Evolutionary conservation across 2,797 vertebrate species (phyloP), one percentile per base, ranked within the genome.

Genomic region (Adelosebastes latens): DNA sequence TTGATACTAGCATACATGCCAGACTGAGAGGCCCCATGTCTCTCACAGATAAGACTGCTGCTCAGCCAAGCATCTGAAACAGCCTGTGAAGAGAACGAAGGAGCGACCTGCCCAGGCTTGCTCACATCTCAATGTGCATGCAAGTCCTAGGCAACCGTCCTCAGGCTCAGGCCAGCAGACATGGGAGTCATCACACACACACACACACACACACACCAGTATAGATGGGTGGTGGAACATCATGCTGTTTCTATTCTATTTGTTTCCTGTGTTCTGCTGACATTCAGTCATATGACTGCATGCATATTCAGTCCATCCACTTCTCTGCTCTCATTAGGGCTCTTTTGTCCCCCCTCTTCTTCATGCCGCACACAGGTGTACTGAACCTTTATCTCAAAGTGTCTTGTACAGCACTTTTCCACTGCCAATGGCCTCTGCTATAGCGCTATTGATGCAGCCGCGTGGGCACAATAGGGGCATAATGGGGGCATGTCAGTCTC

Each of bases 371-470:
- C 75, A 79, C 53, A 77, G 82, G 85, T 92, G 81, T 42, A 74
- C 74, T 55, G 73, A 82, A 86, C 84, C 76, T 92, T 93, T 93
- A 87, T 92, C 63, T 81, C 77, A 93, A 94, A 94, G 86, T 93
- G 85, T 94, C 88, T 86, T 87, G 73, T 89, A 22, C 88, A 95
- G 95, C 95, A 94, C 67, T 94, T 95, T 95, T 92, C 76, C 69
- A 78, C 89, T 87, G 85, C 62, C 80, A 75, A 56, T 59, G 70
- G 71, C 82, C 86, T 84, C 80, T 83, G 85, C 82, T 86, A 49
- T 59, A 76, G 62, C 66, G 64, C 88, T 83, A 94, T 92, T 91
- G 94, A 93, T 94, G 72, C 83, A 77, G 82, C 84, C 58, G 72
- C 83, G 80, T 81, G 75, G 90, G 84, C 87, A 94, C 92, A 95